Conservation (phyloP, 2,113 vertebrate species). For the Symphodus melops region DNA sequence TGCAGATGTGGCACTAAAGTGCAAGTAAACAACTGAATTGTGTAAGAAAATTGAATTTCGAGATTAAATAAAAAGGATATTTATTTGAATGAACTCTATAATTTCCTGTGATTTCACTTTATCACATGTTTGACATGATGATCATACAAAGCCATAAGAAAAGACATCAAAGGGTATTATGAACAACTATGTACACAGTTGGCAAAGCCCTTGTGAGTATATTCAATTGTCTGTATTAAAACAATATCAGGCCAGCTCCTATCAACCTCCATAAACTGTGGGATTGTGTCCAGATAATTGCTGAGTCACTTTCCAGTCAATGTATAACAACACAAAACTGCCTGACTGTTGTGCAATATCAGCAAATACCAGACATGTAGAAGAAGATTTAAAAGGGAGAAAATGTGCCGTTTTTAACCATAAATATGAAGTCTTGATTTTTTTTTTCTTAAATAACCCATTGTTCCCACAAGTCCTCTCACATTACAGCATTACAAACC, state of each 20-base stretch:
- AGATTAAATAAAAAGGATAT: background rate
- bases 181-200: background rate
- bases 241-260: background rate
- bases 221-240: background rate
- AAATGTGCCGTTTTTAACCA: background rate
- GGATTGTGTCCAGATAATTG: conserved; percentile 37
- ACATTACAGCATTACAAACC: background rate
- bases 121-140: background rate
- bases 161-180: background rate
- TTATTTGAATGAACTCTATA: background rate
- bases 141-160: background rate
- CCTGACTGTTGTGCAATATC: conserved; percentile 17
- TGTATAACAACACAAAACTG: conserved; percentile 26
- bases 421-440: background rate
- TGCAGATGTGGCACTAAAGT: background rate
- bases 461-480: background rate
- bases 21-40: background rate
- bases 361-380: conserved; percentile 7
- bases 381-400: background rate
- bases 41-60: background rate
- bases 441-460: background rate
- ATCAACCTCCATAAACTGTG: background rate
- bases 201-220: background rate
- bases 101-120: background rate
- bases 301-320: conserved; percentile 66